Evolutionary conservation across 53 echinoderm and acorn worm genomes (phyloP).

Genomic region (Mesocentrotus franciscanus): DNA sequence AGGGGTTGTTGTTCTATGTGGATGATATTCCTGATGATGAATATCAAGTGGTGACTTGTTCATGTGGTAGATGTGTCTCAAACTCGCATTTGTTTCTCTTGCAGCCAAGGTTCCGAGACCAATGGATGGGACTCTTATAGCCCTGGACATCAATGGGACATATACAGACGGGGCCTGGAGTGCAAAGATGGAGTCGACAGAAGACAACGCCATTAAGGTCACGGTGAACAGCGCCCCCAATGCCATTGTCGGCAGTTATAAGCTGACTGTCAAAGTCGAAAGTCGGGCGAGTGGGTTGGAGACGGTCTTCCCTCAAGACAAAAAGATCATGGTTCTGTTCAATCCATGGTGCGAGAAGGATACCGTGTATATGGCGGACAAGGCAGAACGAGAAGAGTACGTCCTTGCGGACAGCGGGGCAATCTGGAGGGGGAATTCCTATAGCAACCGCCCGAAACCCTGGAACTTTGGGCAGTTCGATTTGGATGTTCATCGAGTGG

Average conservation of each 20-base stretch:
- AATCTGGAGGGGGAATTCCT: constrained; percentile 81
- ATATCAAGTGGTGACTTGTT: not conserved
- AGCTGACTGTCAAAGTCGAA: constrained; percentile 64
- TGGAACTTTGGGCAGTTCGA: constrained; percentile 96
- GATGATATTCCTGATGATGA: not conserved
- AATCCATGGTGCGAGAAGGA: constrained; percentile 94
- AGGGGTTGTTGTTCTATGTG: not conserved
- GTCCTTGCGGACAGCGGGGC: constrained; percentile 80
- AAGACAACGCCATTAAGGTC: not conserved
- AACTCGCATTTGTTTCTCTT: not conserved
- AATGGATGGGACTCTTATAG: constrained; percentile 29
- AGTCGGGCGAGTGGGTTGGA: constrained; percentile 1
- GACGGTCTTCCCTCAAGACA: constrained; percentile 46
- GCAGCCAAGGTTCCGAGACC: not conserved
- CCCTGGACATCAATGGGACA: not conserved
- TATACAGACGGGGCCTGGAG: constrained; percentile 26
- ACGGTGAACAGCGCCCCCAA: constrained; percentile 59
- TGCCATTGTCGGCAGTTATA: constrained; percentile 74
- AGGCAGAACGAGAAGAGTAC: constrained; percentile 80
- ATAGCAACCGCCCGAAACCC: constrained; percentile 61
- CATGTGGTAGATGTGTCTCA: no score
- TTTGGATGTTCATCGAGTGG: constrained; percentile 72
- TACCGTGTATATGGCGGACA: constrained; percentile 75
- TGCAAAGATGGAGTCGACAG: constrained; percentile 4
- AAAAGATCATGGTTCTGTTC: constrained; percentile 80